A percentile compares a stretch with the other conserved stretches of the same genome.
These are phyloP conservation scores for Ispidina lecontei DNA, from an alignment of 2,797 vertebrate species.

Conservation along the genomic window DNA sequence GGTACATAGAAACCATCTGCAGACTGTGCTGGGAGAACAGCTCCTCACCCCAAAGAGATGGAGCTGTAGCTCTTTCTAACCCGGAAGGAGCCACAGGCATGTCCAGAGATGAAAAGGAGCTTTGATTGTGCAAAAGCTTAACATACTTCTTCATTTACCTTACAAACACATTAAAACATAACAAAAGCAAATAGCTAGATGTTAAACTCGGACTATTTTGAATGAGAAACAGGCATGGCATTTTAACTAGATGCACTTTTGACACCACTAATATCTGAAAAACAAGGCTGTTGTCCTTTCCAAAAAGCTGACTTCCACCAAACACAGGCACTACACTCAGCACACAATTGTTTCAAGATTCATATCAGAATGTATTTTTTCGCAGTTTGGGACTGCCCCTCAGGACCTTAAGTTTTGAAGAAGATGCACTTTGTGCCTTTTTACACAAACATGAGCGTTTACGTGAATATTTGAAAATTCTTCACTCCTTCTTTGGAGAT, in stretches of 20 bases:
- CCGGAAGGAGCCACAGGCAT: accelerated
- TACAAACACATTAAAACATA: neutral
- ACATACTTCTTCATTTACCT: neutral
- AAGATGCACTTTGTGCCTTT: neutral
- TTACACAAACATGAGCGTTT: neutral
- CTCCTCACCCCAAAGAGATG: neutral
- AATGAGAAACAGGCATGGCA: neutral
- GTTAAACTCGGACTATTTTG: neutral
- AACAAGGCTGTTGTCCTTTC: neutral
- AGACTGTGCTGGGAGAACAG: neutral
- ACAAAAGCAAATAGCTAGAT: neutral
- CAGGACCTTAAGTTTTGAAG: neutral
- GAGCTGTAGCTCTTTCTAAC: neutral
- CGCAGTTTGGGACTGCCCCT: neutral
- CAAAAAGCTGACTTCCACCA: neutral
- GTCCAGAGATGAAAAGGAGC: neutral
- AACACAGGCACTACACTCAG: neutral
- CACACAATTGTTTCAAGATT: neutral
- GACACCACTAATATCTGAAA: neutral
- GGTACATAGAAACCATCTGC: neutral
- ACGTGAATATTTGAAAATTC: neutral
- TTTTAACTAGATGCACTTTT: neutral
- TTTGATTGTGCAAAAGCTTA: neutral
- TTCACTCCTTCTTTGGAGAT: neutral
- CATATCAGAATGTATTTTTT: neutral